Evolutionary conservation across 2,888 invertebrate genomes (phyloP), one percentile per base, ranked within the genome.

Genomic region (Gastracanthus pulcherrimus): DNA sequence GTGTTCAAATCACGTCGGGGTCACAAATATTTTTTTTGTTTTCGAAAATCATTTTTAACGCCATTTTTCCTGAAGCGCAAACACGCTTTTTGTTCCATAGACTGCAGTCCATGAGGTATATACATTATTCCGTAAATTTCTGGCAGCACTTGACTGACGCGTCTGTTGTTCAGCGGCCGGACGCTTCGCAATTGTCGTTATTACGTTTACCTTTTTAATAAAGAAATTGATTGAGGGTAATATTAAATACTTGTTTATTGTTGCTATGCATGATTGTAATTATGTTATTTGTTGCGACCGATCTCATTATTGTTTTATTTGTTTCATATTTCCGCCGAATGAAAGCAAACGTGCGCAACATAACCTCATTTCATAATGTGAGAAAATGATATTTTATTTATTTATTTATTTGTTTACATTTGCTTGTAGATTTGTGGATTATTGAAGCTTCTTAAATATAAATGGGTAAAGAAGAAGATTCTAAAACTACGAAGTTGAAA

Each of bases 1-100:
- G 97, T 97, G 97, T 97, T 97, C 97, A 96, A 97, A 96, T 97
- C 97, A 97, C 96, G 96, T 96, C 96, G 96, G 96, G 96, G 96
- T 97, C 96, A 86, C 23, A 1, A 6, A 86, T 87, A 89, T 87
- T 82, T 83, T 85, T 86, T 84, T 86, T 76, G 2, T 38, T 76
- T 66, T 19, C 19, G 51, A 36, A 1, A 36, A 31, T 23, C 36
- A n/a, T 38, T 58, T 66, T 36, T 48, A 70, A 58, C 1, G 48
- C 7, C 38, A 16, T 60, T 74, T n/a, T 62, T 62, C 4, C 0
- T n/a, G n/a, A 34, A 62, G 11, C 7, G 31, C 19, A 72, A 26
- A 4, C 26, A 41, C 3, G 29, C 9, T 45, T 34, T 51, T 31
- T 6, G 3, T 2, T 62, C 4, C 29, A 55, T 58, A n/a, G 36